Evolutionary conservation across 2,797 vertebrate species (phyloP), one percentile per base, ranked within the genome.

Genomic region (Mycteria americana): DNA sequence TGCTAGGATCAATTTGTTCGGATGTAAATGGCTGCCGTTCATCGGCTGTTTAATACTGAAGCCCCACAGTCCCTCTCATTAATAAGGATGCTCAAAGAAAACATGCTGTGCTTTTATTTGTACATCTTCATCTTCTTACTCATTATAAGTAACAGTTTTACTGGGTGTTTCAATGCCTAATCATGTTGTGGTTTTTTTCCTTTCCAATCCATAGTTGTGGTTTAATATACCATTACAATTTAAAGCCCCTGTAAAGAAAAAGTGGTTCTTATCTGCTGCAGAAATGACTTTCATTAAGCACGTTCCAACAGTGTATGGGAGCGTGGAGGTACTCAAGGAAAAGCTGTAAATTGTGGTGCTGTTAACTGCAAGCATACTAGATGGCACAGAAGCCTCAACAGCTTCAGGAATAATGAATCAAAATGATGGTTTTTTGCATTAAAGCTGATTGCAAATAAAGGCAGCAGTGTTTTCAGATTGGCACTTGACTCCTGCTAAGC

Each of bases 201-300:
- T 39, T 94, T 89, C 94, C 73, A 88, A 85, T 87, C 92, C 56
- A 94, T 92, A 67, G 88, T 45, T 88, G 69, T 63, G 96, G 93
- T 95, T 93, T 96, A 97, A 97, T 96, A 97, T 84, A 94, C 85
- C 85, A 96, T 97, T 98, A 97, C 94, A 96, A 97, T 97, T 98
- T 94, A 97, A 93, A 95, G 89, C 73, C 89, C 56, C 60, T 91
- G 91, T 95, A 95, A 98, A 97, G 69, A 87, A 96, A 93, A 96
- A 94, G 65, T 94, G 91, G 67, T 94, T 96, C 92, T 92, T 96
- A 92, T 93, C 60, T 96, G 82, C 59, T 95, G 53, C 85, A 96
- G 94, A 98, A 98, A 97, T 97, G 16, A 92, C 96, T 97, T 98
- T 96, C 84, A 94, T 95, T 97, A 96, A 97, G 92, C 63, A 88